Conservation (phyloP, 2,113 vertebrate genomes). For the Empidonax traillii region DNA sequence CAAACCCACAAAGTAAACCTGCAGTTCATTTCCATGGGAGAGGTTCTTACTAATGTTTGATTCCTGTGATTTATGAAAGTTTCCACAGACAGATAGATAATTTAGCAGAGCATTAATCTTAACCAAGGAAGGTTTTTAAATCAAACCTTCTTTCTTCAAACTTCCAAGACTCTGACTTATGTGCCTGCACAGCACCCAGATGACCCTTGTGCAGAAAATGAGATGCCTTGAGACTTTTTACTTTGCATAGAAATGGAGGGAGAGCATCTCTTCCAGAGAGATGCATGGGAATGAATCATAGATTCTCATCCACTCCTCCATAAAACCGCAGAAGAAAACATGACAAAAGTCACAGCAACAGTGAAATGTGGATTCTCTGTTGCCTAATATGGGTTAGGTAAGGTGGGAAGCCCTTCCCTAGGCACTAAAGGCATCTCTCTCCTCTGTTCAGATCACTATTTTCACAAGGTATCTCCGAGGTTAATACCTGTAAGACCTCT, state of each 20-base stretch:
- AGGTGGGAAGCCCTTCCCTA: background rate
- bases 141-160: slow-evolving; percentile 9
- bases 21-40: background rate
- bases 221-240: background rate
- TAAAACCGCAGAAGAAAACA: slow-evolving; percentile 41
- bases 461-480: background rate
- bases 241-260: slow-evolving; percentile 32
- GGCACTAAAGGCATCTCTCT: background rate
- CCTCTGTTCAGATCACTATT: background rate
- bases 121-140: slow-evolving; percentile 16
- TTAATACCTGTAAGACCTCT: background rate
- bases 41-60: background rate
- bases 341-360: slow-evolving; percentile 13
- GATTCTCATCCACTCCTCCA: slow-evolving; percentile 22
- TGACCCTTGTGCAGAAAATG: slow-evolving; percentile 14
- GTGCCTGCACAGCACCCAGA: background rate
- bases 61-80: slow-evolving; percentile 19
- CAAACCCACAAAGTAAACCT: background rate
- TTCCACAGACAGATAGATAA: background rate
- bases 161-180: background rate
- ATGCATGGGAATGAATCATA: slow-evolving; percentile 29
- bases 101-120: slow-evolving; percentile 20
- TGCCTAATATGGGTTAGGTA: background rate
- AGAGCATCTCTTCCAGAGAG: background rate
- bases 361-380: background rate